These are phyloP conservation scores for Psammodynastes pulverulentus DNA, from an alignment of 2,113 vertebrate species.

Conservation along the genomic window DNA sequence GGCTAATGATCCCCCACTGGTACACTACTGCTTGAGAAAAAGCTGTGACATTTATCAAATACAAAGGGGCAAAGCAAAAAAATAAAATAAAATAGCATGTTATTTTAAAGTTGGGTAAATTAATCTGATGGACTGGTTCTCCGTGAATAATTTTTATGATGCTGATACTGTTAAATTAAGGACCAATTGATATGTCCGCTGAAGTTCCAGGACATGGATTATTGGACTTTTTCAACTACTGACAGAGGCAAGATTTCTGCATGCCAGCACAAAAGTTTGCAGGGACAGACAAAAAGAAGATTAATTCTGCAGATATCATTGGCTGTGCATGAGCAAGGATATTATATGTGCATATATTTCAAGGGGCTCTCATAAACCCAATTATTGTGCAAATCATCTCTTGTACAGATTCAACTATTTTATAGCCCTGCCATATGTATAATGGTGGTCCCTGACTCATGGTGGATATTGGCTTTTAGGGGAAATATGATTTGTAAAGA, in stretches of 20 bases:
- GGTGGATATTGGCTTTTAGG: accelerated
- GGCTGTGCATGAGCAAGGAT: not conserved
- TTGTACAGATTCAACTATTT: not conserved
- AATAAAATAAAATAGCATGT: accelerated
- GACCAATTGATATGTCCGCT: not conserved
- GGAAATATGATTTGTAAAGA: not conserved
- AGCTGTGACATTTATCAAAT: slow-evolving; percentile 45
- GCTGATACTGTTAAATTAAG: slow-evolving; percentile 23
- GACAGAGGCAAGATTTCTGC: not conserved
- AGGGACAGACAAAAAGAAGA: not conserved
- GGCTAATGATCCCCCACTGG: slow-evolving; percentile 39
- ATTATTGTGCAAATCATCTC: not conserved
- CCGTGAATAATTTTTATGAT: slow-evolving; percentile 21
- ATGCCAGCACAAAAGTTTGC: not conserved
- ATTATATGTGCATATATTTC: not conserved
- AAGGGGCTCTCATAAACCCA: not conserved
- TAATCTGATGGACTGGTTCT: not conserved
- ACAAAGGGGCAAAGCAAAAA: slow-evolving; percentile 26
- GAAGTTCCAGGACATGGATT: not conserved
- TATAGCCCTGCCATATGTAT: not conserved
- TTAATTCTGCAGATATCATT: not conserved
- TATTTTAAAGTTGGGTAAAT: slow-evolving; percentile 34
- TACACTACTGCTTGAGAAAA: slow-evolving; percentile 30
- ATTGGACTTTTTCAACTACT: not conserved
- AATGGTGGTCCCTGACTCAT: not conserved